A percentile compares a stretch with the other conserved stretches of the same genome.
phyloP scores from a whole-genome alignment of 1,140 invertebrate genomes.

The Antheraea pernyi region DNA sequence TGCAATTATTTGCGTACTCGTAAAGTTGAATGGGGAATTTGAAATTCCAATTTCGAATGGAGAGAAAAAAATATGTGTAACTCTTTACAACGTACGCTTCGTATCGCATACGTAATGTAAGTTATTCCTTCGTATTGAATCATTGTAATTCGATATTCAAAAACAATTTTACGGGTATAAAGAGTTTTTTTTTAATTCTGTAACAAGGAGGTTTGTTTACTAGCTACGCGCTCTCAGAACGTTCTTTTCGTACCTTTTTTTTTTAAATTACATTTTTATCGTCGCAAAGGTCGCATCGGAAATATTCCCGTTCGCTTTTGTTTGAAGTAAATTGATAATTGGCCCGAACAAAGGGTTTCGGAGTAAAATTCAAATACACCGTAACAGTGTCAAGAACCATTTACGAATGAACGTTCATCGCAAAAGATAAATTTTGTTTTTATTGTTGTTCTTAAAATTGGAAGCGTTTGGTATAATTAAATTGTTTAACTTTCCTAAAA shows the following conservation, averaged over 20 bases:
- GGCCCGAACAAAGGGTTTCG: neutral
- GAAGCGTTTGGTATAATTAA: no score
- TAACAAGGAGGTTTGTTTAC: neutral
- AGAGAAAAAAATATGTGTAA: conserved; percentile 11
- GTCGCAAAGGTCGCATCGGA: neutral
- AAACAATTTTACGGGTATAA: conserved; percentile 27
- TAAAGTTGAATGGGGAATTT: conserved; percentile 17
- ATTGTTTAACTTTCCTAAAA: no score
- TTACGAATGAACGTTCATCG: neutral
- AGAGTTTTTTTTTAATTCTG: neutral
- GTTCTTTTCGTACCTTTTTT: neutral
- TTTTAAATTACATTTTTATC: neutral
- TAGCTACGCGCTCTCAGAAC: neutral
- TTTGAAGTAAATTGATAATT: neutral
- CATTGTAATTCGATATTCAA: conserved; percentile 28
- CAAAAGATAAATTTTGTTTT: neutral
- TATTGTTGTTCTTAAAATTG: neutral
- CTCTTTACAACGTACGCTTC: conserved; percentile 14
- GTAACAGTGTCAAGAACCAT: neutral
- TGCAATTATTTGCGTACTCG: conserved; percentile 20
- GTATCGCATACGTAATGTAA: conserved; percentile 19
- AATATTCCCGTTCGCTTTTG: neutral
- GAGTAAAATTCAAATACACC: neutral
- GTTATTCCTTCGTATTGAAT: conserved; percentile 20
- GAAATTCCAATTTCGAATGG: conserved; percentile 21